Evolutionary conservation across 1,140 invertebrate species (phyloP).

Genomic region (Teleopsis dalmanni): DNA sequence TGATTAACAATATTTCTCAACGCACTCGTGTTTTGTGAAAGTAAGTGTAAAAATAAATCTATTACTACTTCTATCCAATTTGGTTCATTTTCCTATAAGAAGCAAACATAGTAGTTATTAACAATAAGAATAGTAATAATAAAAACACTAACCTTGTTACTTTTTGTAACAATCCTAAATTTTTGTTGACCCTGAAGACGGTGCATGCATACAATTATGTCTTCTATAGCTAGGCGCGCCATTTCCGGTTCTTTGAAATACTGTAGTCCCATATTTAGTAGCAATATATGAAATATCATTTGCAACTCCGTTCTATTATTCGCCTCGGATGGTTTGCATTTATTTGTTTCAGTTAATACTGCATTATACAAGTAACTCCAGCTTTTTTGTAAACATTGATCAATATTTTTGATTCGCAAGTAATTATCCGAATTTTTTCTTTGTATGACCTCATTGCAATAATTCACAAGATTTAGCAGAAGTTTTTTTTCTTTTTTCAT

Average conservation of each 20-base stretch:
- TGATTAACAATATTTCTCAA: slow-evolving; percentile 59
- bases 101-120: too few relatives aligned
- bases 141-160: too few relatives aligned
- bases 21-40: slow-evolving; percentile 62
- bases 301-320: slow-evolving; percentile 39
- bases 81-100: slow-evolving; percentile 49
- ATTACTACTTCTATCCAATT: slow-evolving; percentile 72
- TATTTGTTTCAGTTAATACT: slow-evolving; percentile 43
- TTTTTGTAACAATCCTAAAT: slow-evolving; percentile 8
- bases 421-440: slow-evolving; percentile 45
- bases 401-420: slow-evolving; percentile 47
- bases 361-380: slow-evolving; percentile 53
- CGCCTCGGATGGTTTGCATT: slow-evolving; percentile 19
- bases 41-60: slow-evolving; percentile 64
- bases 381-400: slow-evolving; percentile 48
- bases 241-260: slow-evolving; percentile 61
- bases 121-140: too few relatives aligned
- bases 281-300: slow-evolving; percentile 57
- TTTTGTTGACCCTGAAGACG: slow-evolving; percentile 48
- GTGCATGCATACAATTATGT: slow-evolving; percentile 61
- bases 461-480: slow-evolving; percentile 50
- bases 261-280: slow-evolving; percentile 63
- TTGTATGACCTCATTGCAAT: slow-evolving; percentile 48
- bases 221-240: slow-evolving; percentile 57
- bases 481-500: slow-evolving; percentile 52